A percentile compares a stretch with the other conserved stretches of the same genome.
Evolutionary conservation across 2,888 invertebrate species (phyloP).

Genomic region (Nomada ruficornis): DNA sequence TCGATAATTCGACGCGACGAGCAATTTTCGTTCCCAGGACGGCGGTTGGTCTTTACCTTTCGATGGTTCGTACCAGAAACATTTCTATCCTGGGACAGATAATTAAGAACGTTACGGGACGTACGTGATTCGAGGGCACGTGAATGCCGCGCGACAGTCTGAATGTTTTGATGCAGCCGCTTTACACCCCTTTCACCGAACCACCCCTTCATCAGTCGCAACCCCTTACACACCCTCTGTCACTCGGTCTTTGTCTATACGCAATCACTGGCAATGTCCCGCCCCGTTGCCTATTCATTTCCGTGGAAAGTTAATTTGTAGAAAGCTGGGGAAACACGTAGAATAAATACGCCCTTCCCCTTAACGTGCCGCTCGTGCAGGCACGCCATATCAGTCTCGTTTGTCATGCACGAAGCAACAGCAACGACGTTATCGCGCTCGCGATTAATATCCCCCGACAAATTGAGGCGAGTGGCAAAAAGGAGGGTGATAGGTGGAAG

Average conservation of each 20-base stretch:
- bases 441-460: conserved; percentile 73
- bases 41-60: background rate
- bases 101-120: conserved; percentile 65
- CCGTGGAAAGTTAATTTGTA: conserved; percentile 80
- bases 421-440: conserved; percentile 75
- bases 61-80: conserved; percentile 1
- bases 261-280: background rate
- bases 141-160: conserved; percentile 54
- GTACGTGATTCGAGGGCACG: conserved; percentile 68
- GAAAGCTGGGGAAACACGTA: conserved; percentile 76
- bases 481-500: conserved; percentile 23
- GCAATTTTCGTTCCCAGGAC: conserved; percentile 45
- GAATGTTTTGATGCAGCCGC: conserved; percentile 60
- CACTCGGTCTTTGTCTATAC: background rate
- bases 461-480: conserved; percentile 59
- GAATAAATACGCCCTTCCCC: conserved; percentile 78
- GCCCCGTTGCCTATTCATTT: conserved; percentile 58
- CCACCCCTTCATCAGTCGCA: background rate
- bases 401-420: conserved; percentile 77
- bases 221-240: background rate
- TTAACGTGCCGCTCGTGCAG: conserved; percentile 67
- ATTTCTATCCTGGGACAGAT: conserved; percentile 33
- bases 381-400: conserved; percentile 76
- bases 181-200: background rate
- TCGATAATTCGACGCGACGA: conserved; percentile 55